Conservation (phyloP, 2,113 vertebrate species). For the Oryctolagus cuniculus region mOryCun1.1 NC_091443.1:99238501-99239000, state of each 20-base stretch:
- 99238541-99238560: not conserved
- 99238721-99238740: not conserved
- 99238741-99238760: conserved; percentile 20
- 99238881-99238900: not conserved
- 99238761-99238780: not conserved
- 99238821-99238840: not conserved
- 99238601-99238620: not conserved
- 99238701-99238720: not conserved
- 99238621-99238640: not conserved
- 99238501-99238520: not conserved
- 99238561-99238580: not conserved
- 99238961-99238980: not conserved
- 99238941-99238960: not conserved
- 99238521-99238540: not conserved
- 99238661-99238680: no score
- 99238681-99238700: not conserved
- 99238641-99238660: not conserved
- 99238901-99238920: not conserved
- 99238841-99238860: not conserved
- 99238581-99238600: not conserved
- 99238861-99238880: not conserved
- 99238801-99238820: conserved; percentile 37
- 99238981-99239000: not conserved
- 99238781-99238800: not conserved
- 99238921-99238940: not conserved